Conservation (phyloP, 2,113 vertebrate genomes). For the Electrona antarctica region DNA sequence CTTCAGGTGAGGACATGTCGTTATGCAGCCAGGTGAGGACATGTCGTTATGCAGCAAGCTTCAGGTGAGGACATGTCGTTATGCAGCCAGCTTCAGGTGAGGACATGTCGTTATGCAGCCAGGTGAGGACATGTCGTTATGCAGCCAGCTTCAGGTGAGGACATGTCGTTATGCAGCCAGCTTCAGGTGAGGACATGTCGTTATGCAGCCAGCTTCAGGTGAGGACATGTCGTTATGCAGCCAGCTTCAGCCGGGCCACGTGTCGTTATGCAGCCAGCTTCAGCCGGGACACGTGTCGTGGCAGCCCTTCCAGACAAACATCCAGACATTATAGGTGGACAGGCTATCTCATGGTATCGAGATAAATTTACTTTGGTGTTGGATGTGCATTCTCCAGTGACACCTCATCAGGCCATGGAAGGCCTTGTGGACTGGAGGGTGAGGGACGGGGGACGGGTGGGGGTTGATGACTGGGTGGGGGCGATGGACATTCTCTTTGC, state of each 20-base stretch:
- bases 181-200: too few relatives aligned
- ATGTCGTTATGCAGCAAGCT: too few relatives aligned
- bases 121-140: background rate
- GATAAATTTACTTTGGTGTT: conserved; percentile 59
- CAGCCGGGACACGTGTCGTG: conserved; percentile 55
- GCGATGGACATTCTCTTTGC: conserved; percentile 48
- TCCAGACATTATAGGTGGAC: conserved; percentile 8
- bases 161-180: too few relatives aligned
- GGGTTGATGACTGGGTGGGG: background rate
- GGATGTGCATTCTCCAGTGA: conserved; percentile 53
- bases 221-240: too few relatives aligned
- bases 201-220: too few relatives aligned
- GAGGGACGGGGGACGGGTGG: conserved; percentile 30
- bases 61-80: too few relatives aligned
- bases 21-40: too few relatives aligned
- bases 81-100: too few relatives aligned
- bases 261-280: conserved; percentile 34
- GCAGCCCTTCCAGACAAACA: conserved; percentile 17
- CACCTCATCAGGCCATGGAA: conserved; percentile 56
- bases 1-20: too few relatives aligned
- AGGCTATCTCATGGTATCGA: conserved; percentile 27
- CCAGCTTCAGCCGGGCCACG: too few relatives aligned
- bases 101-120: background rate
- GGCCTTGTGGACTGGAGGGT: background rate
- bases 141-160: too few relatives aligned